phyloP scores from a whole-genome alignment of 2,113 vertebrate species.

The Callorhinus ursinus region DNA sequence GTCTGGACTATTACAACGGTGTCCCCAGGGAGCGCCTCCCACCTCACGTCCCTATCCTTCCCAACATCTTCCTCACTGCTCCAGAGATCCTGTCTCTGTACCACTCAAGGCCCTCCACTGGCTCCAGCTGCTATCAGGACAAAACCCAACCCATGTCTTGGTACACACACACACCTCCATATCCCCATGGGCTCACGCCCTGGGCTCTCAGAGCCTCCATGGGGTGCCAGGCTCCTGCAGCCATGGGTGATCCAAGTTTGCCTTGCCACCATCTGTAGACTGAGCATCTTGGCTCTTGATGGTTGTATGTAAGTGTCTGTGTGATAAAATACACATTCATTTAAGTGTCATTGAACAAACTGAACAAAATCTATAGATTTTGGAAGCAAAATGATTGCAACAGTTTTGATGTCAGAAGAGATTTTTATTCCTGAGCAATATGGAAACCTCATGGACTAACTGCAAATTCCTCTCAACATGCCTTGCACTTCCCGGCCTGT shows the following conservation, averaged over 20 bases:
- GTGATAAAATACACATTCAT: background rate
- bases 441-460: background rate
- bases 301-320: background rate
- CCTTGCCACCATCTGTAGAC: too few relatives aligned
- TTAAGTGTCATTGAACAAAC: background rate
- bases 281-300: background rate
- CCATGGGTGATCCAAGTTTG: background rate
- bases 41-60: background rate
- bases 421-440: background rate
- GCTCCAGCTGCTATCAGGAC: background rate
- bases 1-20: background rate
- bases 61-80: background rate
- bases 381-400: background rate
- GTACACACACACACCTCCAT: fast-evolving
- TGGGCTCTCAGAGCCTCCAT: background rate
- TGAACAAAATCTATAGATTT: background rate
- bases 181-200: background rate
- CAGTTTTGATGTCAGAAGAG: background rate
- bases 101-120: background rate
- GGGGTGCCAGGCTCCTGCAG: background rate
- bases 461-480: background rate
- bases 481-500: background rate
- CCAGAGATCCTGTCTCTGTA: background rate
- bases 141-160: background rate
- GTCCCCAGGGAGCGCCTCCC: background rate